Evolutionary conservation across 2,113 vertebrate genomes (phyloP), one percentile per base, ranked within the genome.

Genomic region (Gobiocypris rarus): DNA sequence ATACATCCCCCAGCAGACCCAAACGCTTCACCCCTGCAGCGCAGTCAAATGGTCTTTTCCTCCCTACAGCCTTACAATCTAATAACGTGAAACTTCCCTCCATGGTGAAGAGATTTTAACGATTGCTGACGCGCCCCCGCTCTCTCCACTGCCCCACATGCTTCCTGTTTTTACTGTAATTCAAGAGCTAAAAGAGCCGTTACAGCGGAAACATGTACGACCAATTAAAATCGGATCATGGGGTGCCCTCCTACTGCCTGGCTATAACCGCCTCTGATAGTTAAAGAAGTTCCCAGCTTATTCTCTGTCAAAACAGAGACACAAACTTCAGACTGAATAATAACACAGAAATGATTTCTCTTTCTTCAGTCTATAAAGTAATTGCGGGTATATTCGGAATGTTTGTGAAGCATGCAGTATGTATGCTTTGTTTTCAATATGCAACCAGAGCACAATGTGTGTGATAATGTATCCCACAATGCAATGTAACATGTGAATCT

Each of bases 41-140:
- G 82, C 70, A 67, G 77, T 56, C 56, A 87, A 84, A 84, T 79
- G 70, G 77, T 61, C 28, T 61, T 28, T 81, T 76, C 73, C 70
- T 70, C 83, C 77, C 70, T 78, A 45, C 59, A 70, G 58, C 50
- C 61, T 63, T 24, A 41, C 48, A 86, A 71, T 86, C 58, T 86
- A 77, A 84, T 79, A 73, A 79, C 2, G 48, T 19, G 26, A 45
- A 26, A 34, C 61, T 61, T 54, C 65, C 73, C 61, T 58, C n/a
- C 26, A 2, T 0, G n/a, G 54, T 65, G 61, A 65, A 85, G 56
- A 24, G 70, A 78, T 38, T 79, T 83, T 79, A 50, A 86, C 52
- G 59, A 34, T 65, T 22, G 58, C 75, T 38, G 24, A 56, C 75
- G 19, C 50, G 5, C 59, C 11, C 14, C 41, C 67, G 56, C 43